Evolutionary conservation across 1,140 invertebrate genomes (phyloP).

Genomic region (Anoplolepis gracilipes): DNA sequence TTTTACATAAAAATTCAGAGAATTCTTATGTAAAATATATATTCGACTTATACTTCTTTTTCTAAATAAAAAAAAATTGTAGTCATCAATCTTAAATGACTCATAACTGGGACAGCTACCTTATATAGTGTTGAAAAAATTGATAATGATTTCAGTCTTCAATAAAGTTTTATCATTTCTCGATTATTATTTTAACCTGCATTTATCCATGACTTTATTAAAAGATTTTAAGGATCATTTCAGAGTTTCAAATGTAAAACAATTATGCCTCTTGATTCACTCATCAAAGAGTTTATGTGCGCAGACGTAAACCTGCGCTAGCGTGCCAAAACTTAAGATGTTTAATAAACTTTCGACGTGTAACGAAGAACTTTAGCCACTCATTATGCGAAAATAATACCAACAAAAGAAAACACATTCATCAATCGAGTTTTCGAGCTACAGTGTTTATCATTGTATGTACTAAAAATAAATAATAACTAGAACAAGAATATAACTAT

Average conservation of each 20-base stretch:
- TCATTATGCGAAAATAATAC: slow-evolving; percentile 31
- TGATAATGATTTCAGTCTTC: not conserved
- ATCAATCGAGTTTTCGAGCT: slow-evolving; percentile 18
- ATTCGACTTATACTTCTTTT: too few species aligned
- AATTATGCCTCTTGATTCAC: slow-evolving; percentile 43
- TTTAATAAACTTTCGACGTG: slow-evolving; percentile 29
- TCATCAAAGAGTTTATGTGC: slow-evolving; percentile 10
- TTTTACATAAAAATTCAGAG: too few species aligned
- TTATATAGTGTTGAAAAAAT: not conserved
- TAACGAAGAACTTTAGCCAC: slow-evolving; percentile 15
- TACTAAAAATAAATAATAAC: not conserved
- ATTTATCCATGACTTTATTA: not conserved
- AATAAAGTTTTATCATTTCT: slow-evolving; percentile 4
- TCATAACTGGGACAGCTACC: too few species aligned
- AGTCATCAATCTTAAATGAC: too few species aligned
- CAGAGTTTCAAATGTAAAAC: slow-evolving; percentile 13
- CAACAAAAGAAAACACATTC: slow-evolving; percentile 42
- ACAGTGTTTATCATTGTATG: slow-evolving; percentile 2
- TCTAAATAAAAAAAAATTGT: too few species aligned
- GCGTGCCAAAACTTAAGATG: slow-evolving; percentile 43
- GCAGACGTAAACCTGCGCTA: slow-evolving; percentile 9
- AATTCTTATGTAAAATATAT: too few species aligned
- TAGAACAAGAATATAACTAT: not conserved
- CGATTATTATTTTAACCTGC: not conserved
- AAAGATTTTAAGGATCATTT: not conserved